Evolutionary conservation across 2,797 vertebrate species (phyloP), one percentile per base, ranked within the genome.

Genomic region (Ambastaia sidthimunki): DNA sequence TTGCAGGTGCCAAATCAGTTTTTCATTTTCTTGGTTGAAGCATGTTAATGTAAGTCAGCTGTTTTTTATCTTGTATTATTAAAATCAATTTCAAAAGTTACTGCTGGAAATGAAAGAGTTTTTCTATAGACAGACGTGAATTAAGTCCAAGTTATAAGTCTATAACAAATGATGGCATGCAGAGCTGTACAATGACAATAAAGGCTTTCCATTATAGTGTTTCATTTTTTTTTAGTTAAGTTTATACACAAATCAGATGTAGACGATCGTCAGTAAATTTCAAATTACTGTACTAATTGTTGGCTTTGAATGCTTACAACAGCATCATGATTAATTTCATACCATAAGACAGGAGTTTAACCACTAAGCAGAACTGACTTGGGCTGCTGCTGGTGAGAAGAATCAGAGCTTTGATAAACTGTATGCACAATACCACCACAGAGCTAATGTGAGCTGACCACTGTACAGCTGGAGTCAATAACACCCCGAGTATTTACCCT

Each of bases 101-200:
- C 76, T 85, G 74, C 85, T 89, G 88, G 87, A 92, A 92, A 90
- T 90, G 87, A 80, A 78, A 87, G 52, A 78, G 77, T 86, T 89
- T 89, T 86, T 67, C 84, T 82, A 66, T 77, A 85, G 82, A 83
- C 70, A 7, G 60, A 83, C 72, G 71, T 74, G 74, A 31, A 28
- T 87, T 65, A 79, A 71, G 82, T 5, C 76, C 57, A 81, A 88
- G 84, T 85, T 63, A 81, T 71, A 84, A 81, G 80, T 23, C 83
- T 28, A 16, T 78, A 62, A 74, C 28, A 80, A 15, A 82, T 70
- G 60, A 16, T 16, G 25, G 23, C 19, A 37, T 18, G 48, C 3
- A 65, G 41, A 28, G 28, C 28, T 28, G 28, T 28, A 28, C 28
- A 28, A 28, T 28, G 28, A 28, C 28, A 28, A n/a, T 18, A 78